Evolutionary conservation across 1,140 invertebrate genomes (phyloP), one percentile per base, ranked within the genome.

Genomic region (Arctopsyche grandis): DNA sequence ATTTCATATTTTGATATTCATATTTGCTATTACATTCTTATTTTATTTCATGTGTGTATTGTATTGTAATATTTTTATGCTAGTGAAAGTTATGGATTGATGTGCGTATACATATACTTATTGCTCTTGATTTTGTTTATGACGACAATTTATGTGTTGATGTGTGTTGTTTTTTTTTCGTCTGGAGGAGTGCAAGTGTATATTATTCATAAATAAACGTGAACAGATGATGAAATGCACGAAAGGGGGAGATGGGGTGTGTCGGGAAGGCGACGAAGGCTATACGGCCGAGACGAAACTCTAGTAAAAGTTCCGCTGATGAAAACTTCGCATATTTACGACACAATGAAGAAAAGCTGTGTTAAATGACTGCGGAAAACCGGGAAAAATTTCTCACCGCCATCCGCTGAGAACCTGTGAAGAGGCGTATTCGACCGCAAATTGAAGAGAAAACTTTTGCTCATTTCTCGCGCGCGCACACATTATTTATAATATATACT

Each of bases 361-460:
- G 63, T 66, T 66, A 66, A 66, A 66, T 66, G 63, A 66, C 63
- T 66, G 63, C 63, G 63, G 63, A 66, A 71, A 71, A 71, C 69
- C 38, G 69, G 21, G 69, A 46, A 71, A 71, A 71, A 19, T 71
- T 71, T 71, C 69, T 71, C 69, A 22, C 63, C 63, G 63, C 24
- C 21, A 24, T 24, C 29, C 29, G 29, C 29, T 38, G 22, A 66
- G 24, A 66, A 66, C 63, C 63, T 66, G 63, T 66, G 19, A 43
- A 76, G 74, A 48, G 19, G 56, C 74, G 22, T 48, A 76, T 76
- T 76, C 74, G 52, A 76, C 74, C 74, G 58, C 56, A 76, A 76
- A 76, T 76, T 76, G 48, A 76, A 76, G 74, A 56, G 26, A 63
- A 76, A 76, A 76, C 24, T 76, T 76, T 63, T 21, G 26, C 74